A percentile compares a stretch with the other conserved stretches of the same genome.
Evolutionary conservation across 1,140 invertebrate species (phyloP).

Genomic region (Trypoxylus dichotomus): DNA sequence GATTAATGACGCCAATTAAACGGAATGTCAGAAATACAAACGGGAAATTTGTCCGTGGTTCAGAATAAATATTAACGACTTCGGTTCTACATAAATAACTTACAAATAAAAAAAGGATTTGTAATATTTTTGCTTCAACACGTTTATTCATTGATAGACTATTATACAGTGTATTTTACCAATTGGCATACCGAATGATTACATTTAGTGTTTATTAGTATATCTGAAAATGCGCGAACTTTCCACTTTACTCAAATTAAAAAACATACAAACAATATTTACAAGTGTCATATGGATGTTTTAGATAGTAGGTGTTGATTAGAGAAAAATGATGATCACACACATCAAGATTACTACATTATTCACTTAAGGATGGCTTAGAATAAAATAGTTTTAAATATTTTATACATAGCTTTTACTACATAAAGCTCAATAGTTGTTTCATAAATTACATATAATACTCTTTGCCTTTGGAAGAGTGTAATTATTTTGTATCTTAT

Average conservation of each 20-base stretch:
- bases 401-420: too few relatives aligned
- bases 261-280: not conserved
- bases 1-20: not conserved
- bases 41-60: not conserved
- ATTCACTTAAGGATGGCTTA: too few relatives aligned
- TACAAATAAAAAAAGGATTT: not conserved
- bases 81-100: not conserved
- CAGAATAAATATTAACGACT: not conserved
- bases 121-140: not conserved
- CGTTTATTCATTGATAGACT: not conserved
- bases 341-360: too few relatives aligned
- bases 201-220: not conserved
- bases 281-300: not conserved
- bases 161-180: not conserved
- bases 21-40: not conserved
- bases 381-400: too few relatives aligned
- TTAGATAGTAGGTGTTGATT: not conserved
- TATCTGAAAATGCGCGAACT: not conserved
- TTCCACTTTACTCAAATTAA: slow-evolving; percentile 3
- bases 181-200: not conserved
- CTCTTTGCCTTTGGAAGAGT: too few relatives aligned
- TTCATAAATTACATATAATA: too few relatives aligned
- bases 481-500: too few relatives aligned
- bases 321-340: too few relatives aligned
- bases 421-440: too few relatives aligned